A percentile compares a stretch with the other conserved stretches of the same genome.
Evolutionary conservation across 2,797 vertebrate species (phyloP).

Genomic region (Poeciliopsis paucimaculata): DNA sequence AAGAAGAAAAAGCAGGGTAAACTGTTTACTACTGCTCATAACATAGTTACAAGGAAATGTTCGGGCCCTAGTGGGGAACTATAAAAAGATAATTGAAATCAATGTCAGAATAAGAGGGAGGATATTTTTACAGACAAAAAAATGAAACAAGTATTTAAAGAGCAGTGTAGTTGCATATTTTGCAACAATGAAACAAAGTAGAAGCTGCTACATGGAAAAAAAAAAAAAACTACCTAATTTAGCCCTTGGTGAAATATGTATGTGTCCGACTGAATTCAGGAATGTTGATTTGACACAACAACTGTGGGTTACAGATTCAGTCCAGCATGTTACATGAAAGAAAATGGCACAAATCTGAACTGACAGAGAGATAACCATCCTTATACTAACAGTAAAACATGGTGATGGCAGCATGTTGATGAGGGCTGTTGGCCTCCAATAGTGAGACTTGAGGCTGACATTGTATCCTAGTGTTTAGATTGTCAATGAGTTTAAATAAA

Average conservation of each 20-base stretch:
- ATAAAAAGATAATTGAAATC: neutral
- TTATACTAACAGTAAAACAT: neutral
- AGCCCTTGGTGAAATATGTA: neutral
- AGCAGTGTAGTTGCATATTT: neutral
- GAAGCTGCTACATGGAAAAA: neutral
- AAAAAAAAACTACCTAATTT: neutral
- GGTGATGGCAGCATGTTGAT: neutral
- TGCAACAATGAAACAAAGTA: neutral
- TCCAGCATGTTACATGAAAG: neutral
- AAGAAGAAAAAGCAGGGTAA: constrained; percentile 24
- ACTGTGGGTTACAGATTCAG: neutral
- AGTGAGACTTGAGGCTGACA: neutral
- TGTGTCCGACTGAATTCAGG: neutral
- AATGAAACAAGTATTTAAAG: neutral
- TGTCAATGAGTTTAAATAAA: neutral
- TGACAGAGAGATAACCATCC: neutral
- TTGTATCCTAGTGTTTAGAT: neutral
- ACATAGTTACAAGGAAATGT: neutral
- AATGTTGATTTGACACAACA: neutral
- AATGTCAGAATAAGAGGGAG: neutral
- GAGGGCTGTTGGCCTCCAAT: neutral
- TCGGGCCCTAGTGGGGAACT: neutral
- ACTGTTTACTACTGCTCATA: constrained; percentile 8
- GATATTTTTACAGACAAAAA: neutral
- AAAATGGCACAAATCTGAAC: neutral